A percentile compares a stretch with the other conserved stretches of the same genome.
Evolutionary conservation across 2,888 invertebrate genomes (phyloP).

Genomic region (Leuctra nigra): DNA sequence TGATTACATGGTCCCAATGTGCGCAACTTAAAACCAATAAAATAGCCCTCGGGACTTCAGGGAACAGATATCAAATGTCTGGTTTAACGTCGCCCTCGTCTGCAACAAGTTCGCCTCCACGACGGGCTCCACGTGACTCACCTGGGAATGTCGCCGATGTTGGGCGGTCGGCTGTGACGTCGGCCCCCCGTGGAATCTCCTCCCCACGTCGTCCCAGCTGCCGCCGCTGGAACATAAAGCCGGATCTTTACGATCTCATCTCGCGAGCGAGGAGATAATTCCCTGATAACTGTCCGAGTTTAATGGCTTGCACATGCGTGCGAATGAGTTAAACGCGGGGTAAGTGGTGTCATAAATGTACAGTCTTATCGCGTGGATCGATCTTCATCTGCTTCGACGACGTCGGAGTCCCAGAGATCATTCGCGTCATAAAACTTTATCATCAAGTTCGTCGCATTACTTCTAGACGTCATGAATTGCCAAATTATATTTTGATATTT

Average conservation of each 20-base stretch:
- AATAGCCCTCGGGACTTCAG: too few relatives aligned
- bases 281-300: neutral
- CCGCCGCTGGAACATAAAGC: constrained; percentile 7
- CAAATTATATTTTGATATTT: too few relatives aligned
- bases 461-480: too few relatives aligned
- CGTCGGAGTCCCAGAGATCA: neutral
- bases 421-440: too few relatives aligned
- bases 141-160: constrained; percentile 14
- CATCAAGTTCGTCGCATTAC: too few relatives aligned
- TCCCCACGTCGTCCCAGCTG: constrained; percentile 19
- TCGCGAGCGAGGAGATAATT: neutral
- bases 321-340: neutral
- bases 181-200: constrained; percentile 10
- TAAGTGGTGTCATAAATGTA: neutral
- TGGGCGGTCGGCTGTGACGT: constrained; percentile 14
- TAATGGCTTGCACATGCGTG: too few relatives aligned
- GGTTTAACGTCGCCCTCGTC: too few relatives aligned
- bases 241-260: neutral
- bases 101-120: too few relatives aligned
- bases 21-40: too few relatives aligned
- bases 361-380: neutral
- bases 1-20: too few relatives aligned
- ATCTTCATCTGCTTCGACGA: neutral
- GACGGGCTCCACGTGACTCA: constrained; percentile 12
- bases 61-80: too few relatives aligned